Evolutionary conservation across 92 coral and sea anemone genomes (phyloP), one percentile per base, ranked within the genome.

Genomic region (Hydrozoanthus gracilis): DNA sequence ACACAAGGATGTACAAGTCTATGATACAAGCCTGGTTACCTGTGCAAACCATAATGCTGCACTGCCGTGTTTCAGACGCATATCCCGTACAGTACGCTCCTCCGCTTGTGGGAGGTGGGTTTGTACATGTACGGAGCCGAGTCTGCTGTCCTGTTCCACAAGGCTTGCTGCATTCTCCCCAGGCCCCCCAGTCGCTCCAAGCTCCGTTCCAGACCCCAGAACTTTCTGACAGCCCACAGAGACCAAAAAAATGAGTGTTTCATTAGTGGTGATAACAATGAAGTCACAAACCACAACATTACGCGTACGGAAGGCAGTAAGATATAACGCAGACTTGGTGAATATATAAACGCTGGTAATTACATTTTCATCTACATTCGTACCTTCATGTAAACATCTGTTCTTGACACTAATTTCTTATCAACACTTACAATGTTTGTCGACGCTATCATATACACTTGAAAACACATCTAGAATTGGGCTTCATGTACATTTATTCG

Each of bases 41-140:
- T 66, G 85, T 47, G 74, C 85, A 80, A 67, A 80, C 85, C 85
- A 80, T 80, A 49, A 48, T 80, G 46, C 74, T 80, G 85, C 85
- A 80, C 3, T 65, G 13, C n/a, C 20, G 60, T 46, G 85, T 65
- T 70, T 80, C 85, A n/a, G 74, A 18, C 5, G 74, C 74, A 20
- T 65, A 44, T 16, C 85, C 85, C 62, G 85, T 64, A 49, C 85
- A 80, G 6, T 5, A 5, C 14, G 74, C 45, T 17, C 85, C 85
- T 6, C 85, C 85, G 11, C 66, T 80, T 48, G 44, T 47, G 3
- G 85, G 85, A 17, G 72, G 72, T 50, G 85, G 85, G n/a, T 80
- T 65, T 8, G 85, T 80, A 65, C 85, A 80, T 16, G 85, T 80
- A 8, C 85, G 85, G 4, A 12, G 8, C 9, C 85, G 85, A 10